Percentiles rank a stretch among this genome's conserved stretches.
Conservation (phyloP, 2,888 invertebrate species). For the Cheilosia vernalis region DNA sequence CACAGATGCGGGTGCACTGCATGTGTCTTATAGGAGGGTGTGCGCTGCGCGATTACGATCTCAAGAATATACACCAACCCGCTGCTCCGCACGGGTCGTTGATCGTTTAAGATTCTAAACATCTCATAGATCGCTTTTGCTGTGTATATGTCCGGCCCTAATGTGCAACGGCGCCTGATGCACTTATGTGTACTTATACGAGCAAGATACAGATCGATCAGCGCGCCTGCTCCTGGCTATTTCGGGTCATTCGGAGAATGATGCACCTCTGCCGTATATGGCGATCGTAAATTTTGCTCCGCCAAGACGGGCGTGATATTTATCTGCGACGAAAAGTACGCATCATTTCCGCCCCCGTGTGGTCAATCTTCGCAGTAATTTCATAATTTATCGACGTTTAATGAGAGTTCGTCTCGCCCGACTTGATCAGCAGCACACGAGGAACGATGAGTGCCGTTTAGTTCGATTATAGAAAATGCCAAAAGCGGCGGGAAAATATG, state of each 20-base stretch:
- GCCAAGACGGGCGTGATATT: conserved; percentile 33
- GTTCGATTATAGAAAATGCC: conserved; percentile 31
- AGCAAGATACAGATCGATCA: conserved; percentile 50
- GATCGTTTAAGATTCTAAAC: conserved; percentile 62
- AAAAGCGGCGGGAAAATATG: neutral
- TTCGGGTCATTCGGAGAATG: conserved; percentile 46
- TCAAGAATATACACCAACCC: conserved; percentile 31
- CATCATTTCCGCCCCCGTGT: conserved; percentile 54
- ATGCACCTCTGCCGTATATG: conserved; percentile 19
- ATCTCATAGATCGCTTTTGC: conserved; percentile 6
- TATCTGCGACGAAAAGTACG: conserved; percentile 35
- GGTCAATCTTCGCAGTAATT: conserved; percentile 60
- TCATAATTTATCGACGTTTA: conserved; percentile 71
- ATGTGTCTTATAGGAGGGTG: conserved; percentile 4
- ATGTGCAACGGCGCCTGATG: conserved; percentile 52
- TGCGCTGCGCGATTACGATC: conserved; percentile 59
- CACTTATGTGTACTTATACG: conserved; percentile 34
- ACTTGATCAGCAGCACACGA: conserved; percentile 25
- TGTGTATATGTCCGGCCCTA: conserved; percentile 10
- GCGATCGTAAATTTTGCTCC: conserved; percentile 54
- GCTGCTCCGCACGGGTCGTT: conserved; percentile 51
- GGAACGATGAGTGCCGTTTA: conserved; percentile 17
- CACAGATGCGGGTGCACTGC: conserved; percentile 16
- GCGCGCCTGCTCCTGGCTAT: conserved; percentile 52
- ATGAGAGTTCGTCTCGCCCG: conserved; percentile 62